Evolutionary conservation across 2,888 invertebrate species (phyloP).

Genomic region (Eristalis intricaria): DNA sequence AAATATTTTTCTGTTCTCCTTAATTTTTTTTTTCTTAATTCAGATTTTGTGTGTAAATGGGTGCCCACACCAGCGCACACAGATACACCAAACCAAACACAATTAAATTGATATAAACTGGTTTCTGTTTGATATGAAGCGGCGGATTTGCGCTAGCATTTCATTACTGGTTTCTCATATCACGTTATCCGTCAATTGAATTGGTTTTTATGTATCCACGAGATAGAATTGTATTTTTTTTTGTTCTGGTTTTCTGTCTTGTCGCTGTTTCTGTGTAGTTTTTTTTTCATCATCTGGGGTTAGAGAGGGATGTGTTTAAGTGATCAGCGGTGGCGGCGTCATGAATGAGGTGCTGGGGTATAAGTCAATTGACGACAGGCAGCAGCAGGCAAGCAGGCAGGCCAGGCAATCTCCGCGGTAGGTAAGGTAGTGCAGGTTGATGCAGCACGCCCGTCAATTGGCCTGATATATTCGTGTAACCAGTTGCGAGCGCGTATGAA

Average conservation of each 20-base stretch:
- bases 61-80: not conserved
- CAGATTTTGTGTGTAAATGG: conserved; percentile 47
- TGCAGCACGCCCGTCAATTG: conserved; percentile 55
- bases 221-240: conserved; percentile 49
- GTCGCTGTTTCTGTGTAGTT: conserved; percentile 15
- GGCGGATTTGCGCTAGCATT: conserved; percentile 72
- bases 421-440: conserved; percentile 35
- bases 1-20: conserved; percentile 48
- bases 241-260: conserved; percentile 1
- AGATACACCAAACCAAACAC: conserved; percentile 27
- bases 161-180: conserved; percentile 70
- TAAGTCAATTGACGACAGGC: conserved; percentile 59
- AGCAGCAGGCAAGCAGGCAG: conserved; percentile 1
- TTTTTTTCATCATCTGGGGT: conserved; percentile 36
- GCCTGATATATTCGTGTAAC: conserved; percentile 63
- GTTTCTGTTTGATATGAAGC: conserved; percentile 68
- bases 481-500: conserved; percentile 56
- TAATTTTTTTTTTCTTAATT: conserved; percentile 18
- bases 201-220: conserved; percentile 44
- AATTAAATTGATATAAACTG: conserved; percentile 72
- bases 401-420: conserved; percentile 42
- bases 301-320: conserved; percentile 53
- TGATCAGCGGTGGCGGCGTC: conserved; percentile 39
- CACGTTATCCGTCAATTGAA: conserved; percentile 71
- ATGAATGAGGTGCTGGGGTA: conserved; percentile 62